Base-by-base conservation (phyloP, 2,113 vertebrate genomes). In the Poeciliopsis turrubarensis region DNA sequence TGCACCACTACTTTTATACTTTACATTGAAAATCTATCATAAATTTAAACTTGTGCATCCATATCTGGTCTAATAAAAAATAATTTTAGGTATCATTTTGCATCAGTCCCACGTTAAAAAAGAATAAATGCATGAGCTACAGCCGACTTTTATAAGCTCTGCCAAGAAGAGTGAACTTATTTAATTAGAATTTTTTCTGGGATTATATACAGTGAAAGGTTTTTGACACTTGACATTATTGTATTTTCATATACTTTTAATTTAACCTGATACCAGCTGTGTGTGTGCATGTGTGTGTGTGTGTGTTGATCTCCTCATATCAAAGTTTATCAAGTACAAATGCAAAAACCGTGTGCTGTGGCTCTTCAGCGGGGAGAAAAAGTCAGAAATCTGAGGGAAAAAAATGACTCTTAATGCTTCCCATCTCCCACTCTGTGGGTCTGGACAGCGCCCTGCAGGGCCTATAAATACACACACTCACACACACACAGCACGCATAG, bases 381-480 rank as follows among this genome's bases (percentile, higher is more conserved):
- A 72, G n/a, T 74, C 32, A 26, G n/a, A 26, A 75, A 30, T 71
- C 13, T 73, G 60, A 31, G 27, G 30, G 17, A 30, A 65, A 54
- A 30, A 85, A 85, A 86, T 71, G 0, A 83, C 57, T 84, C 70
- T 68, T 86, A 86, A 88, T 91, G 85, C 63, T 85, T 77, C 61
- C 81, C 75, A 71, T 87, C 72, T 78, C 44, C 30, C 54, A 34
- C 87, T 74, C 75, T 68, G 83, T 77, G 77, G 72, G 81, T 65
- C 70, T 79, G 44, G 69, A 62, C 13, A 75, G 65, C 71, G 1
- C 71, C 89, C 87, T 63, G 76, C 76, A 29, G 87, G 66, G 81
- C 70, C 60, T 22, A 51, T 6, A 65, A 17, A 41, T 73, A 29
- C 1, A 1, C 67, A 22, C 65, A 26, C 76, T 60, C 70, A 1